Evolutionary conservation across 1,140 invertebrate genomes (phyloP).

Genomic region (Drosophila parabipectinata): DNA sequence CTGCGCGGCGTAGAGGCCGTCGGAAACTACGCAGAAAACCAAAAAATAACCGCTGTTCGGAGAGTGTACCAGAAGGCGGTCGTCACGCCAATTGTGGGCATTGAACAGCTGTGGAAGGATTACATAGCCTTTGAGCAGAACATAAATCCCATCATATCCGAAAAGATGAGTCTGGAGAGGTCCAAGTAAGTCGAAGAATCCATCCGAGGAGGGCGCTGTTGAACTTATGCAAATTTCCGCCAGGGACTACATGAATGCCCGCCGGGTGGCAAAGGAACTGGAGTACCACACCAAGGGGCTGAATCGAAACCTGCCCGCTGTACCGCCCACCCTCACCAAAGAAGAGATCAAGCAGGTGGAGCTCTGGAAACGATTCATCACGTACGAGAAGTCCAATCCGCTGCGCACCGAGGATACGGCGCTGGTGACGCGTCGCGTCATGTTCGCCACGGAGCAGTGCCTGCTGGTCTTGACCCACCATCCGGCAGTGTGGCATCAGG

Average conservation of each 20-base stretch:
- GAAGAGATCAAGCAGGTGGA: constrained; percentile 98
- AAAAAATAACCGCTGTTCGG: constrained; percentile 98
- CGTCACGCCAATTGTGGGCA: constrained; percentile 98
- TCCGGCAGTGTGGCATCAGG: constrained; percentile 99
- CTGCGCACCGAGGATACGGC: constrained; percentile 97
- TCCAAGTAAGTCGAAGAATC: constrained; percentile 66
- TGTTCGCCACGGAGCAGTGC: constrained; percentile 99
- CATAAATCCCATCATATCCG: constrained; percentile 98
- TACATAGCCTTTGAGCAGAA: constrained; percentile 97
- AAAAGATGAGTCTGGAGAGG: constrained; percentile 86
- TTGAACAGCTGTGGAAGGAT: constrained; percentile 99
- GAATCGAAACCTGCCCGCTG: constrained; percentile 96
- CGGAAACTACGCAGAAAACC: constrained; percentile 99
- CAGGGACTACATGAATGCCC: constrained; percentile 98
- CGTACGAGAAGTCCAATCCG: constrained; percentile 98
- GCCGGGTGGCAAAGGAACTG: constrained; percentile 97
- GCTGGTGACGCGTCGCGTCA: constrained; percentile 95
- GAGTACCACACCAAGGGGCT: constrained; percentile 97
- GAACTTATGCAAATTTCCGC: neutral
- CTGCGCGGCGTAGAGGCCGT: constrained; percentile 98
- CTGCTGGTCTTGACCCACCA: constrained; percentile 98
- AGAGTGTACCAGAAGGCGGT: constrained; percentile 98
- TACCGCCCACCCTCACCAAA: constrained; percentile 94
- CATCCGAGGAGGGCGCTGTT: neutral
- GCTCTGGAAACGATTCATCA: constrained; percentile 99